phyloP scores from a whole-genome alignment of 2,888 invertebrate genomes.

The Drosophila pegasa region DNA sequence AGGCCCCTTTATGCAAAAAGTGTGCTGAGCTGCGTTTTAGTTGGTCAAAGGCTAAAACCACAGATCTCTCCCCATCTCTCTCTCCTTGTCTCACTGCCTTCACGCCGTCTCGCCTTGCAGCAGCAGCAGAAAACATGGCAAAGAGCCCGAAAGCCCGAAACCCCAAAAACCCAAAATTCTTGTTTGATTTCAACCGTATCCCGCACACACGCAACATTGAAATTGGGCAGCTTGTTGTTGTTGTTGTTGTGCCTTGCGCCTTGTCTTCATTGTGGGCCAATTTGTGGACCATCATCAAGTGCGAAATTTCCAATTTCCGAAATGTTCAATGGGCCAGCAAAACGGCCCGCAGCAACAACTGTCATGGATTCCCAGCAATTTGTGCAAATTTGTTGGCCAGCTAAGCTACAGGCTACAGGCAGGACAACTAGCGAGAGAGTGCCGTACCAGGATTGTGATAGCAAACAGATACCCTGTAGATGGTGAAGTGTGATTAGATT shows the following conservation, averaged over 20 bases:
- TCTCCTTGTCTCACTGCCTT: too few relatives aligned
- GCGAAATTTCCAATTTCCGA: constrained; percentile 86
- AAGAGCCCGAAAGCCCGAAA: constrained; percentile 12
- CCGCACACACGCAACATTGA: constrained; percentile 24
- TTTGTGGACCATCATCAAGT: constrained; percentile 78
- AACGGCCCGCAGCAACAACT: constrained; percentile 71
- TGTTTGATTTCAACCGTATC: constrained; percentile 35
- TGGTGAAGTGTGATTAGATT: not conserved
- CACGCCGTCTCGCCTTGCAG: constrained; percentile 8
- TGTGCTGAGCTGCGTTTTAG: constrained; percentile 38
- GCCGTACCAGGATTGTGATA: not conserved
- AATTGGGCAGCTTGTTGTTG: constrained; percentile 19
- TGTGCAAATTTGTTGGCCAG: constrained; percentile 60
- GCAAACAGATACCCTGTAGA: not conserved
- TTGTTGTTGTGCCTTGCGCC: constrained; percentile 17
- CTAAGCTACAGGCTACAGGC: constrained; percentile 34
- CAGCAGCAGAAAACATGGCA: constrained; percentile 1
- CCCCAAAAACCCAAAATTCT: constrained; percentile 32
- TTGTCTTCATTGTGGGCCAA: constrained; percentile 72
- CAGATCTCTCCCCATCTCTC: constrained; percentile 31
- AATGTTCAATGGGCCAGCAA: constrained; percentile 85
- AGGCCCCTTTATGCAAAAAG: constrained; percentile 17
- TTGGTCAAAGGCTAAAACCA: constrained; percentile 62
- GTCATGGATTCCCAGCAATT: constrained; percentile 60
- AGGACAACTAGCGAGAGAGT: constrained; percentile 6